Percentiles rank a stretch among this genome's conserved stretches.
Evolutionary conservation across 2,113 vertebrate genomes (phyloP).

Genomic region (Camelus dromedarius): DNA sequence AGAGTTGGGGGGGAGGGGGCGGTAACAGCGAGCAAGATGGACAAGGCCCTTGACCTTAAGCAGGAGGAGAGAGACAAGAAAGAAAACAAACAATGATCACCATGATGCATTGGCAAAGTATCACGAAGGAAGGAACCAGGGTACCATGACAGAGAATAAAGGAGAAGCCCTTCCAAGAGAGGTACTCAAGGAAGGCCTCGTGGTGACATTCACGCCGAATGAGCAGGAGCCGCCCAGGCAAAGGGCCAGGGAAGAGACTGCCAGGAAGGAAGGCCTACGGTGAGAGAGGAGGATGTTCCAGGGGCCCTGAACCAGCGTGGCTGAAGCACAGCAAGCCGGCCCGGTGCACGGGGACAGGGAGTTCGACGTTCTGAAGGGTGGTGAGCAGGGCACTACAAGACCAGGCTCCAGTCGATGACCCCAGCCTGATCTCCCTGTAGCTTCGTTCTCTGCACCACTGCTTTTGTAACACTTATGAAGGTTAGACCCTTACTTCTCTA

Average conservation of each 20-base stretch:
- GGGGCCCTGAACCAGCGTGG: neutral
- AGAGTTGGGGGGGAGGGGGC: neutral
- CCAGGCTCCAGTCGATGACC: neutral
- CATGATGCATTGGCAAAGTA: fast-evolving
- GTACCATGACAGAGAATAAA: neutral
- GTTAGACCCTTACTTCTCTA: neutral
- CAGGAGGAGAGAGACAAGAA: neutral
- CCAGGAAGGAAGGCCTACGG: neutral
- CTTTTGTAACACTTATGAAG: neutral
- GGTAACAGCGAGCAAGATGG: neutral
- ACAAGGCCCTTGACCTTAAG: neutral
- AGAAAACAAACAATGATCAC: fast-evolving
- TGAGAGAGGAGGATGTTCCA: fast-evolving
- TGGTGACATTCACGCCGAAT: neutral
- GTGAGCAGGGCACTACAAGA: neutral
- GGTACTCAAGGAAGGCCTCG: neutral
- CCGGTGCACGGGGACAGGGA: neutral
- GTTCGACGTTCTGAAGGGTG: neutral
- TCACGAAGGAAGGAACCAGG: neutral
- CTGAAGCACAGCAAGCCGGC: neutral
- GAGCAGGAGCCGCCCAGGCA: neutral
- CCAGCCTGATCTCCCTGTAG: neutral
- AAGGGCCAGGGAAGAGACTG: neutral
- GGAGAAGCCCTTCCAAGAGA: neutral
- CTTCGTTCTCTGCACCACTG: fast-evolving